Base-by-base conservation (phyloP, 2,113 vertebrate species). In the Tyto alba region DNA sequence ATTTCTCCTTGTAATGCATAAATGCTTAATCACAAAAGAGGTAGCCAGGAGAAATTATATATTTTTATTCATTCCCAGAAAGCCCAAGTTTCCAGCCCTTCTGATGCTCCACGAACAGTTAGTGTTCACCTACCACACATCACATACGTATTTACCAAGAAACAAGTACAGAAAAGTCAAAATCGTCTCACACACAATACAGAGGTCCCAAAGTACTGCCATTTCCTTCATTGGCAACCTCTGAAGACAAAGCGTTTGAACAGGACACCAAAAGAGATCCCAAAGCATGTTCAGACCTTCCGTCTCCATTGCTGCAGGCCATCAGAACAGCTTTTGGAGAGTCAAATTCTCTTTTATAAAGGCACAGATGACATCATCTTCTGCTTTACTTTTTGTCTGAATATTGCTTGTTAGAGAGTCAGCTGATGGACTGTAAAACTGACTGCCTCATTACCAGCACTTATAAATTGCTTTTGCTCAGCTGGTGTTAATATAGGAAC, bases 401-500 rank as follows among this genome's bases (percentile, higher is more conserved):
- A 27, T 47, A 66, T 40, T 85, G 81, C 59, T 80, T 41, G 45
- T 83, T 95, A 79, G 78, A 88, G 66, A 92, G 53, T 7, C 64
- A 63, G 56, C 9, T 52, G 73, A 75, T 48, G 74, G 80, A 43
- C 89, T 82, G 30, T 88, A 88, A 93, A 93, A 56, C 87, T 68
- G 84, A 89, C 95, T 94, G 57, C 40, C 81, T 91, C 5, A 0
- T 95, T 89, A 94, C 36, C 45, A 48, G 30, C 0, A 3, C 81
- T 82, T 79, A 93, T n/a, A 91, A 89, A 96, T 93, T 69, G 77
- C 45, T 94, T 96, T 62, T 94, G 89, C 81, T 72, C 94, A 95
- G 66, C 83, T 94, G 83, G 64, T 89, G 84, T 67, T 84, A 62
- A 90, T 43, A 56, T 5, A 55, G 76, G 62, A 76, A 64, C 89